Conservation (phyloP, 2,113 vertebrate genomes). For the Peromyscus polionotus region DNA sequence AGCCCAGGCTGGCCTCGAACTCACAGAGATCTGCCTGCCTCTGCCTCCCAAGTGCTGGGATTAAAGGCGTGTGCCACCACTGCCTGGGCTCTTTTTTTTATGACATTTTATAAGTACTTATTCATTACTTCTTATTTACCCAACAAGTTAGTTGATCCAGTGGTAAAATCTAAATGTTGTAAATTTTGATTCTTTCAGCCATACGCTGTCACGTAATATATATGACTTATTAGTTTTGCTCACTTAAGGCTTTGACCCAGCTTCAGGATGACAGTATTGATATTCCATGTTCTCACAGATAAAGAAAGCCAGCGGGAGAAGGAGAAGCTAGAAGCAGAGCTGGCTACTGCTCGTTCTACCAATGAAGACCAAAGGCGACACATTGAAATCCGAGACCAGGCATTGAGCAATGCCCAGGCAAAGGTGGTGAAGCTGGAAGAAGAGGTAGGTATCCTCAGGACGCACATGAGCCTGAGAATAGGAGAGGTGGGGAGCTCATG, state of each 20-base stretch:
- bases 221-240: slow-evolving; percentile 22
- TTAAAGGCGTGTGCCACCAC: too few relatives aligned
- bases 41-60: too few relatives aligned
- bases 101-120: neutral
- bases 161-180: neutral
- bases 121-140: neutral
- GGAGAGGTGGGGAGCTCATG: neutral
- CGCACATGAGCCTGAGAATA: neutral
- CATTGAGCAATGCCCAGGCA: slow-evolving; percentile 97
- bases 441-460: slow-evolving; percentile 89
- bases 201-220: neutral
- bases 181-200: neutral
- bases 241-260: slow-evolving; percentile 49
- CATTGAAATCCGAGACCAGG: slow-evolving; percentile 99
- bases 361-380: slow-evolving; percentile 98
- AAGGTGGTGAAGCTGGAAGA: slow-evolving; percentile 99
- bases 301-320: slow-evolving; percentile 96
- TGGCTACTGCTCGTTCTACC: slow-evolving; percentile 93
- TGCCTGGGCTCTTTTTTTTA: too few relatives aligned
- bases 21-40: too few relatives aligned
- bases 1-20: too few relatives aligned
- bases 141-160: neutral
- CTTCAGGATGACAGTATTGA: neutral
- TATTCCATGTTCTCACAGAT: slow-evolving; percentile 86
- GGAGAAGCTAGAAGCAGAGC: slow-evolving; percentile 97